Percentiles rank a stretch among this genome's conserved stretches.
Evolutionary conservation across 2,888 invertebrate species (phyloP).

Genomic region (Stenodema calcarata): DNA sequence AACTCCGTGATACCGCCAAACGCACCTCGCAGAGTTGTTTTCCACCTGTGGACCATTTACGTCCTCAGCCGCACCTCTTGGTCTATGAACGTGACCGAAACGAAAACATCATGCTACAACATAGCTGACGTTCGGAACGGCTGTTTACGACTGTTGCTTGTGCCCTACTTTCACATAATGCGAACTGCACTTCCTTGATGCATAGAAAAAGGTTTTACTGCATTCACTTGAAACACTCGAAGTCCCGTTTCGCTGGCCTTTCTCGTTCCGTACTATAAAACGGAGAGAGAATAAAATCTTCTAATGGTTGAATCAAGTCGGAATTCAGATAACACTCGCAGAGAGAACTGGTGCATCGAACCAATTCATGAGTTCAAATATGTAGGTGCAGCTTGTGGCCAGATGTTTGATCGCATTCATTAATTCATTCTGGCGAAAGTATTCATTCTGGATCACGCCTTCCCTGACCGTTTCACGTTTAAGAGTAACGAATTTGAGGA

Average conservation of each 20-base stretch:
- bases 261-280: background rate
- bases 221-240: background rate
- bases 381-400: too few species aligned
- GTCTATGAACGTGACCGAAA: constrained; percentile 27
- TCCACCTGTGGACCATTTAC: constrained; percentile 24
- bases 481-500: too few species aligned
- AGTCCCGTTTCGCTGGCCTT: background rate
- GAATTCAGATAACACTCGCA: background rate
- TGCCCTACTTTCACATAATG: constrained; percentile 24
- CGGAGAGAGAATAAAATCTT: background rate
- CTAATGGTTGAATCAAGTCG: background rate
- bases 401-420: too few species aligned
- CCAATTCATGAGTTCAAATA: background rate
- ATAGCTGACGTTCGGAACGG: background rate
- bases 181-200: constrained; percentile 7
- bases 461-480: too few species aligned
- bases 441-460: too few species aligned
- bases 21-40: background rate
- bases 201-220: background rate
- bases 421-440: too few species aligned
- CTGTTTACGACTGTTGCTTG: background rate
- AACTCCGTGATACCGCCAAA: background rate
- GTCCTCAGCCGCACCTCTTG: background rate
- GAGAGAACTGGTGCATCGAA: background rate
- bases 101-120: background rate